phyloP scores from a whole-genome alignment of 30 jellyfish, hydroid and myxozoan species.

The Catostylus mosaicus region DNA sequence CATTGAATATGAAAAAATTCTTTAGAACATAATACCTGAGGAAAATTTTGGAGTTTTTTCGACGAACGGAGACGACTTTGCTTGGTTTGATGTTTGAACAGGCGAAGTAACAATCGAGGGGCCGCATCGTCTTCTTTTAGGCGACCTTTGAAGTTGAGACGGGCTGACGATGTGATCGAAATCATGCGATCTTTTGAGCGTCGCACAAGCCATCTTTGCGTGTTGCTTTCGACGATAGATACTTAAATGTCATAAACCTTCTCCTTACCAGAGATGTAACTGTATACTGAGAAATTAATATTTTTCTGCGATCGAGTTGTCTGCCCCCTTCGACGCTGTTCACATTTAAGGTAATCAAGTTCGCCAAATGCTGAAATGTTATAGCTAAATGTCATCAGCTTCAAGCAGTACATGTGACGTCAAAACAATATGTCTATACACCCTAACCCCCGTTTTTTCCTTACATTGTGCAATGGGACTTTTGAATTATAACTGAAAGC shows the following conservation, averaged over 20 bases:
- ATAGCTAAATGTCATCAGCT: neutral
- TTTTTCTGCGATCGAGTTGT: neutral
- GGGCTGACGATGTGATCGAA: slow-evolving; percentile 84
- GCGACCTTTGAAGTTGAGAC: slow-evolving; percentile 62
- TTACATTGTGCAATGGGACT: too few relatives aligned
- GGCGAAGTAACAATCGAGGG: slow-evolving; percentile 59
- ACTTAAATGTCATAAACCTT: too few relatives aligned
- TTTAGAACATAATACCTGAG: slow-evolving; percentile 33
- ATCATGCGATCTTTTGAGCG: slow-evolving; percentile 72
- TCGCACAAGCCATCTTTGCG: slow-evolving; percentile 77
- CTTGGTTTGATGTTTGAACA: slow-evolving; percentile 40
- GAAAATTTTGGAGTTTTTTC: slow-evolving; percentile 68
- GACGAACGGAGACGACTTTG: slow-evolving; percentile 47
- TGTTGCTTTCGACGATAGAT: neutral
- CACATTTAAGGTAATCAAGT: neutral
- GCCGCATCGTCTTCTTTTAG: slow-evolving; percentile 73
- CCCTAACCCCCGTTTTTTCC: too few relatives aligned
- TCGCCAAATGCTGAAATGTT: slow-evolving; percentile 5
- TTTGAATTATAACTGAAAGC: too few relatives aligned
- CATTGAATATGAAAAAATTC: neutral
- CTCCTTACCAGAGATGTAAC: too few relatives aligned
- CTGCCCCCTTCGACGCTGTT: neutral
- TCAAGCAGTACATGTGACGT: slow-evolving; percentile 6
- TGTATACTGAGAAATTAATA: too few relatives aligned
- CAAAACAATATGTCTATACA: too few relatives aligned